Conservation (phyloP, 2,888 invertebrate genomes). For the Caenorhabditis sp. region DNA sequence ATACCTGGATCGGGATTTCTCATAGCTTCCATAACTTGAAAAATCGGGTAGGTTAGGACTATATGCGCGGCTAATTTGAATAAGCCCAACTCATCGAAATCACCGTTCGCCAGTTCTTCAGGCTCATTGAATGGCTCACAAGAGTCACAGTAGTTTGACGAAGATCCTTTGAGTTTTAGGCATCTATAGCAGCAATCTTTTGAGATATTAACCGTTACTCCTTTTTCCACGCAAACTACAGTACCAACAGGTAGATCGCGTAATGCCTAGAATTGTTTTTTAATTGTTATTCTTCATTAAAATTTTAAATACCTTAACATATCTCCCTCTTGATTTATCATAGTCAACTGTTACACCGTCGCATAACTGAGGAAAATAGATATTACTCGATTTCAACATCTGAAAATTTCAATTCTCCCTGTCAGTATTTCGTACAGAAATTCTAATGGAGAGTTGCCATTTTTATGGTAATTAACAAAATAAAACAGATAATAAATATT, state of each 20-base stretch:
- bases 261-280: constrained; percentile 6
- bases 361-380: constrained; percentile 28
- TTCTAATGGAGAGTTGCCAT: neutral
- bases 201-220: constrained; percentile 35
- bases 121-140: constrained; percentile 32
- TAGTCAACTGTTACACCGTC: constrained; percentile 23
- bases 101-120: constrained; percentile 19
- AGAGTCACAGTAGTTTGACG: constrained; percentile 6
- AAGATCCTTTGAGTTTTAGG: constrained; percentile 1
- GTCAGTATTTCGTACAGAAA: neutral
- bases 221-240: constrained; percentile 43
- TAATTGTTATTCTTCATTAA: neutral
- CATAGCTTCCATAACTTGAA: constrained; percentile 11
- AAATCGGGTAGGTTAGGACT: constrained; percentile 18
- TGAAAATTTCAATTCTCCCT: constrained; percentile 7
- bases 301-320: constrained; percentile 19
- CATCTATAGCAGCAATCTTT: constrained; percentile 26
- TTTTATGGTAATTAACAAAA: neutral
- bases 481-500: neutral
- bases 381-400: constrained; percentile 9
- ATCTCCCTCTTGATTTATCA: constrained; percentile 31
- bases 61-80: constrained; percentile 41
- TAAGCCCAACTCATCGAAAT: constrained; percentile 32
- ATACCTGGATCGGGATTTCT: constrained; percentile 10
- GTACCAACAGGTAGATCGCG: constrained; percentile 34